These are phyloP conservation scores for Xenops minutus DNA, from an alignment of 2,797 vertebrate species.

Conservation along the genomic window DNA sequence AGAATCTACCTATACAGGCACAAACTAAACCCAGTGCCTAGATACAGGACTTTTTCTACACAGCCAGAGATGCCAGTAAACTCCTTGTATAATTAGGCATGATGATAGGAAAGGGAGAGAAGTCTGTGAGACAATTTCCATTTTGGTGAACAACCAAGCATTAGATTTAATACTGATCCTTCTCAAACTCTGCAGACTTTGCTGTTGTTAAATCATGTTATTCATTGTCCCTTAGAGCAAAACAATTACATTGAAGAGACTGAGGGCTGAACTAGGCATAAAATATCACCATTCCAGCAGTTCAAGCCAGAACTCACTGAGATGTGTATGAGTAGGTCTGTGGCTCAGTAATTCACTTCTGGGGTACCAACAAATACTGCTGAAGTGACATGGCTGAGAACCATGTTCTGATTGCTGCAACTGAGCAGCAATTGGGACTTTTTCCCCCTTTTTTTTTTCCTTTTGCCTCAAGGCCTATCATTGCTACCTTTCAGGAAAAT, in stretches of 20 bases:
- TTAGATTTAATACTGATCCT: background rate
- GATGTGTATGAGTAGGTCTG: background rate
- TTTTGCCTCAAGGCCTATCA: background rate
- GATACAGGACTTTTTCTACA: background rate
- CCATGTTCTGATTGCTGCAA: background rate
- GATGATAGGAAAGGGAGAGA: background rate
- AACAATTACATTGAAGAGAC: background rate
- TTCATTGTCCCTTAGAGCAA: background rate
- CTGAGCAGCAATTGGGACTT: background rate
- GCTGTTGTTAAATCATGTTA: background rate
- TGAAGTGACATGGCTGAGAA: background rate
- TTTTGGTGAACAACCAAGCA: background rate
- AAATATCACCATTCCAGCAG: background rate
- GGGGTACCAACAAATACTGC: background rate
- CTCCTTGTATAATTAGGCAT: background rate
- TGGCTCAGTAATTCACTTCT: background rate
- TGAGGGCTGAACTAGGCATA: background rate
- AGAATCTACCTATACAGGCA: background rate
- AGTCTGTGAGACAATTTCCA: accelerated
- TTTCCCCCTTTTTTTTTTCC: background rate
- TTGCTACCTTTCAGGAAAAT: background rate
- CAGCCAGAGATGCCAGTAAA: background rate
- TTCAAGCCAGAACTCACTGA: background rate
- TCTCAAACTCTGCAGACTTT: background rate
- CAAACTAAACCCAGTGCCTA: background rate